These are phyloP conservation scores for Thaumatotibia leucotreta DNA, from an alignment of 1,140 invertebrate species.

Conservation along the genomic window DNA sequence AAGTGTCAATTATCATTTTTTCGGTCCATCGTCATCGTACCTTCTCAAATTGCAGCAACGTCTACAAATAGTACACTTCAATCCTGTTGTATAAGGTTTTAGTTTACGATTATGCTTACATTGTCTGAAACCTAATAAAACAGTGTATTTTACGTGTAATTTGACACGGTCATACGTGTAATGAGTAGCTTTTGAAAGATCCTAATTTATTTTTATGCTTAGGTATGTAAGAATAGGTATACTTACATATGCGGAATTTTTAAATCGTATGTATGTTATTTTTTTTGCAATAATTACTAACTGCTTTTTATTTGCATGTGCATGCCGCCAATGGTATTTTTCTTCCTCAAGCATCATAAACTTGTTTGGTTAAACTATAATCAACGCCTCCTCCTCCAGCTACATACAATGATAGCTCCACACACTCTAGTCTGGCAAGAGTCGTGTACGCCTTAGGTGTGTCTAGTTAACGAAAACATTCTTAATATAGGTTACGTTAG, in stretches of 20 bases:
- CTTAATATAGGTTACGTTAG: not conserved
- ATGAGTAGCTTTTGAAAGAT: no score
- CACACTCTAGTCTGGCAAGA: not conserved
- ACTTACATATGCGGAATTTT: not conserved
- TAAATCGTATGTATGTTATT: not conserved
- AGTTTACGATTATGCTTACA: not conserved
- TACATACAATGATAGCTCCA: not conserved
- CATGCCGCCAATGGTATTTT: constrained; percentile 12
- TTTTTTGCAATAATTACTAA: not conserved
- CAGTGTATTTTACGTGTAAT: not conserved
- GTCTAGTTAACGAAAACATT: not conserved
- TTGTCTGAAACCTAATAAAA: not conserved
- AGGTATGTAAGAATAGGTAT: no score
- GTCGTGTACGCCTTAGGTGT: not conserved
- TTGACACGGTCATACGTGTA: no score
- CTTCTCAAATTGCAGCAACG: not conserved
- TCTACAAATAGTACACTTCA: not conserved
- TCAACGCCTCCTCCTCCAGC: not conserved
- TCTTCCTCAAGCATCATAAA: not conserved
- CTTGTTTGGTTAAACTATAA: not conserved
- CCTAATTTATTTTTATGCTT: no score
- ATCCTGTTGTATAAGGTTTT: not conserved
- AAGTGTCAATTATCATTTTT: constrained; percentile 46
- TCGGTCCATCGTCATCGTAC: constrained; percentile 7
- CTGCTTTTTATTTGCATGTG: constrained; percentile 1